Base-by-base conservation (phyloP, 2,113 vertebrate species). In the Trematocara stigmaticum region DNA sequence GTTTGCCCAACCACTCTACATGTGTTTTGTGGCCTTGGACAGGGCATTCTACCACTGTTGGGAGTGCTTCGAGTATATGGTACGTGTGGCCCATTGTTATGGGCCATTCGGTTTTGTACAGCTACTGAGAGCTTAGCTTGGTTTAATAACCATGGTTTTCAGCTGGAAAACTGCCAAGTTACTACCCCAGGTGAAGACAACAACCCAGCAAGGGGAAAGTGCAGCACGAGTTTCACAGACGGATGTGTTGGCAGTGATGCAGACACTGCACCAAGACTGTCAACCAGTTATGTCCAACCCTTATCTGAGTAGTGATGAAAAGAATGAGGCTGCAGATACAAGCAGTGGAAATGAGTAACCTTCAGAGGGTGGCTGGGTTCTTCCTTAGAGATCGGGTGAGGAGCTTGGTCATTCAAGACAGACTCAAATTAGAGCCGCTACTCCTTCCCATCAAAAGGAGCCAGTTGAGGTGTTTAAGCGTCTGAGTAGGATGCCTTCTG, bases 131-230 rank as follows among this genome's bases (percentile, higher is more conserved):
- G 10, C 31, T 35, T 11, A 64, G 31, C 59, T 64, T 64, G 16
- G 59, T 64, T 64, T n/a, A 38, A 64, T 64, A 0, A 6, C 34
- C 18, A 11, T 64, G 31, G 59, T 64, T 64, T 35, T 35, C 16
- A 38, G 59, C 34, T 38, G 59, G 10, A 38, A 64, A 64, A 64
- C 29, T 61, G 15, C 31, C 59, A 64, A 64, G 59, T 64, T 38
- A 64, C 59, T 64, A 64, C 31, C 9, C 0, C 0, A 64, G 31
- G 10, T n/a, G 10, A 3, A 7, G 34, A 38, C 10, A 35, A 7
- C 10, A 38, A 64, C 59, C 34, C 59, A 38, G 0, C 16, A n/a
- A 38, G 59, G 6, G 34, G 34, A 38, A 38, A 64, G 34, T 64
- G 59, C 34, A 64, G 34, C 59, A 64, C 3, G 31, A 64, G 59